A percentile compares a stretch with the other conserved stretches of the same genome.
Evolutionary conservation across 2,888 invertebrate genomes (phyloP).

Genomic region (Platycheirus albimanus): DNA sequence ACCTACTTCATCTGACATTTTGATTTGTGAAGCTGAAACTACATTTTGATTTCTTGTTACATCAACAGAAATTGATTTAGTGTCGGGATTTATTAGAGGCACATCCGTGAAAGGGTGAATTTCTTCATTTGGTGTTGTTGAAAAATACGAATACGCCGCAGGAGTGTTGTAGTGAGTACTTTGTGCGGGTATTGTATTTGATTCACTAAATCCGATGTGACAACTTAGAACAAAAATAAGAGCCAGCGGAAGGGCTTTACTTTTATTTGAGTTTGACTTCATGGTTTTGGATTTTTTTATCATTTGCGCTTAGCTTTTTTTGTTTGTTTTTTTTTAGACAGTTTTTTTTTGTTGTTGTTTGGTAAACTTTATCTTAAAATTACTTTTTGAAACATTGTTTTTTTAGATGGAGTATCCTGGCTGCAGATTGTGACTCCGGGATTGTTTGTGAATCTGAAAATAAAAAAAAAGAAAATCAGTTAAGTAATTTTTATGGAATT

Average conservation of each 20-base stretch:
- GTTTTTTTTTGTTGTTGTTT: no score
- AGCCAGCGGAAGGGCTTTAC: constrained; percentile 29
- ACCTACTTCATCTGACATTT: constrained; percentile 48
- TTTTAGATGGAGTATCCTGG: not conserved
- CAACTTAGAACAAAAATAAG: constrained; percentile 51
- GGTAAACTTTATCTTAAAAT: constrained; percentile 45
- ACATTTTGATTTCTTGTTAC: constrained; percentile 62
- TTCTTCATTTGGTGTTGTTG: constrained; percentile 35
- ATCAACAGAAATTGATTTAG: constrained; percentile 54
- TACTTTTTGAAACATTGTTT: constrained; percentile 11
- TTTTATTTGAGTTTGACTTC: constrained; percentile 43
- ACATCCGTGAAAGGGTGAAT: constrained; percentile 58
- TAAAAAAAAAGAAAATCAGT: no score
- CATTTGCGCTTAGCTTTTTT: not conserved
- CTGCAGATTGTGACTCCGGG: not conserved
- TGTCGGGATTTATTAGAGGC: constrained; percentile 54
- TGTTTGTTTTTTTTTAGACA: no score
- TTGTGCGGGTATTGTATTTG: constrained; percentile 55
- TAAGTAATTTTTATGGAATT: no score
- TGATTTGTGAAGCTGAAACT: constrained; percentile 49
- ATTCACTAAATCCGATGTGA: constrained; percentile 52
- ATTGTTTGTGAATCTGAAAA: no score
- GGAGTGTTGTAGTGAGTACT: constrained; percentile 14
- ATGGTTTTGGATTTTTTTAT: constrained; percentile 26
- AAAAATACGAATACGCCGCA: constrained; percentile 3